Evolutionary conservation across 2,888 invertebrate species (phyloP).

Genomic region (Subacronicta megacephala): DNA sequence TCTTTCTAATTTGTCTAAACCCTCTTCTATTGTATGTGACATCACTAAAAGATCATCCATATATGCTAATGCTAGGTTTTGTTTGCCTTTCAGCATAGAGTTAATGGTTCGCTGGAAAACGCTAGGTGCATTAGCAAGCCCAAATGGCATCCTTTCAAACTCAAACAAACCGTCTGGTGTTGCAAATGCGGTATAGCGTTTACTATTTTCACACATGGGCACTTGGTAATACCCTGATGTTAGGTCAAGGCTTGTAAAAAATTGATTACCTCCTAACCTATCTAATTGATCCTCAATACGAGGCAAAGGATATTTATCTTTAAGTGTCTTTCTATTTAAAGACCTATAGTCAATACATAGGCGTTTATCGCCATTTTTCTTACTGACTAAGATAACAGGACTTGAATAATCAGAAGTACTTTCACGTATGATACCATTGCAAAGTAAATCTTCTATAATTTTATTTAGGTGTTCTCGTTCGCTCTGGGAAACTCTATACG

Average conservation of each 20-base stretch:
- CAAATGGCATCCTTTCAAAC: conserved; percentile 39
- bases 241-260: too few relatives aligned
- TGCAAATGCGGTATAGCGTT: too few relatives aligned
- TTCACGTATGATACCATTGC: background rate
- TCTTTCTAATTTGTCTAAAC: background rate
- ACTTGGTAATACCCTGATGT: too few relatives aligned
- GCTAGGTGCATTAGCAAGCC: conserved; percentile 36
- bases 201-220: too few relatives aligned
- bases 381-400: conserved; percentile 1
- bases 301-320: conserved; percentile 2
- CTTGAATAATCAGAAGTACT: background rate
- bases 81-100: too few relatives aligned
- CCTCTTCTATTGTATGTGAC: background rate
- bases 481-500: conserved; percentile 6
- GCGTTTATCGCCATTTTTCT: background rate
- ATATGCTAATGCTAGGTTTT: conserved; percentile 4
- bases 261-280: conserved; percentile 4
- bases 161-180: conserved; percentile 40
- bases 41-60: conserved; percentile 1
- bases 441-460: background rate
- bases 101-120: conserved; percentile 21
- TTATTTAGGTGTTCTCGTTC: conserved; percentile 9
- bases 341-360: background rate
- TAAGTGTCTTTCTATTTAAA: background rate
- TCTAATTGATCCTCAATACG: conserved; percentile 24